These are phyloP conservation scores for Triplophysa yarkandensis DNA, from an alignment of 2,797 vertebrate species.

Conservation along the genomic window DNA sequence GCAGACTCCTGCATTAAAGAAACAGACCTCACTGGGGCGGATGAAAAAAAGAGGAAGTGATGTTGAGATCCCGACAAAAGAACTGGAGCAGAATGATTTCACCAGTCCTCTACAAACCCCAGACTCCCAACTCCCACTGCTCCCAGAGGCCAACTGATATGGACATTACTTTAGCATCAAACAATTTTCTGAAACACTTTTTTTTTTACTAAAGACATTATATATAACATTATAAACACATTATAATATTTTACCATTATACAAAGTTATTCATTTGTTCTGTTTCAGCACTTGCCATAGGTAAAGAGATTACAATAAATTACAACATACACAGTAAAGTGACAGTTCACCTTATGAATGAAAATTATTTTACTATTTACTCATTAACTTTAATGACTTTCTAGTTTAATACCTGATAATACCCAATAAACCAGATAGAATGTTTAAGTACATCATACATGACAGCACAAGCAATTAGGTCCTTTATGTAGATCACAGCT, in stretches of 20 bases:
- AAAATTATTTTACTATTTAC: too few relatives aligned
- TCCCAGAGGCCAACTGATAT: constrained; percentile 37
- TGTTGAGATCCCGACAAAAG: constrained; percentile 38
- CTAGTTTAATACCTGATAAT: too few relatives aligned
- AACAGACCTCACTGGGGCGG: constrained; percentile 37
- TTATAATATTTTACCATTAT: not conserved
- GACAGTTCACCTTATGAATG: too few relatives aligned
- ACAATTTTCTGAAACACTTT: too few relatives aligned
- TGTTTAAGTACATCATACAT: too few relatives aligned
- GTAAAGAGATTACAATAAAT: too few relatives aligned
- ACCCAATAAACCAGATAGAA: too few relatives aligned
- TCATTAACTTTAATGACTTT: too few relatives aligned
- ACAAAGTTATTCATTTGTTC: not conserved
- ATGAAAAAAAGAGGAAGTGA: constrained; percentile 39
- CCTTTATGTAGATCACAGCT: too few relatives aligned
- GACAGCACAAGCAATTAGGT: too few relatives aligned
- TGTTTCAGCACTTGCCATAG: not conserved
- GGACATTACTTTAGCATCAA: not conserved
- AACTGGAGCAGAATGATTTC: not conserved
- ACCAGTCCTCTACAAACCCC: not conserved
- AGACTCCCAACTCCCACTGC: not conserved
- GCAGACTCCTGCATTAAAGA: constrained; percentile 45
- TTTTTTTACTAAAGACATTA: not conserved
- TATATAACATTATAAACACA: not conserved
- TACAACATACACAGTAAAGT: too few relatives aligned